Evolutionary conservation across 2,113 vertebrate genomes (phyloP), one percentile per base, ranked within the genome.

Genomic region (Mus spicilegus): DNA sequence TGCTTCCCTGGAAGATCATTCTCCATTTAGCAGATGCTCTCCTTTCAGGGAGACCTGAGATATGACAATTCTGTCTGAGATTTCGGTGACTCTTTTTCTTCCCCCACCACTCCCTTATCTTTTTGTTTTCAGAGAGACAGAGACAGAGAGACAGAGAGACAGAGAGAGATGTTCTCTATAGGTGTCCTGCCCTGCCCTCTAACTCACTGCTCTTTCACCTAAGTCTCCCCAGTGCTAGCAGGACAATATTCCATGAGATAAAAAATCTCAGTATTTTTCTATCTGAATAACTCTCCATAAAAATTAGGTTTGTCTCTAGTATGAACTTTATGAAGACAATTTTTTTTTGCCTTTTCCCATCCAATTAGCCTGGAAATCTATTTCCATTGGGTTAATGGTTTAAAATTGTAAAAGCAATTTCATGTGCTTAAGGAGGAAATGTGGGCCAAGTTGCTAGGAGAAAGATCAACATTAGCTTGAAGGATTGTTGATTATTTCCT

Each of bases 341-440:
- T 28, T 65, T 65, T 78, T 88, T 85, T 96, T 97, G 49, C 70
- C 73, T n/a, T 92, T 96, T 80, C 63, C 24, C 19, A 51, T 87
- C 72, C 85, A 70, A 90, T 93, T 96, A 96, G 69, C 56, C 39
- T 73, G 26, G 39, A 90, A 63, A 49, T 93, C 8, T 70, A 87
- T 94, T 91, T 90, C n/a, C n/a, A 69, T 12, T 69, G 54, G 78
- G 58, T 49, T 46, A 51, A 10, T 65, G 72, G 77, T 84, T 80
- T 96, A 89, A 63, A 84, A 84, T 63, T 84, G 24, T 84, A 63
- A 84, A 84, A 93, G 75, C 61, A 84, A 19, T 90, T 58, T 42
- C 2, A 8, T 58, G 33, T 87, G n/a, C 33, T 86, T 92, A 58
- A 73, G 20, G 0, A 90, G 75, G 49, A 67, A 88, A 85, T 51